Conservation (phyloP, 2,113 vertebrate species). For the Xiphias gladius region DNA sequence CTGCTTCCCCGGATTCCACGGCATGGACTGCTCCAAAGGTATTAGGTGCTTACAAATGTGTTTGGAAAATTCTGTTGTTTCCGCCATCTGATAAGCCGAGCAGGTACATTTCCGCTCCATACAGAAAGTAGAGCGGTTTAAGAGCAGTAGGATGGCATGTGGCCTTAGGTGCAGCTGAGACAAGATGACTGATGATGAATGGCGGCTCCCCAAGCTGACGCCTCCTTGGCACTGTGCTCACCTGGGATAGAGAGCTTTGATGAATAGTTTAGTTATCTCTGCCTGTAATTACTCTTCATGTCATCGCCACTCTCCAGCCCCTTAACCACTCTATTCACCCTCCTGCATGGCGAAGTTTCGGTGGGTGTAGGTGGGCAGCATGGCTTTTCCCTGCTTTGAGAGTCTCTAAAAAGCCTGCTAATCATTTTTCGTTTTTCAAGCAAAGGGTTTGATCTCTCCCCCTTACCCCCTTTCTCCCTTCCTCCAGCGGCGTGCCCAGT, state of each 20-base stretch:
- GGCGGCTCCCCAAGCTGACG: constrained; percentile 76
- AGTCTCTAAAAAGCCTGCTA: constrained; percentile 46
- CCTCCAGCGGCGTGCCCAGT: constrained; percentile 92
- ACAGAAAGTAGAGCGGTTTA: constrained; percentile 43
- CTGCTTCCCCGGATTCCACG: constrained; percentile 98
- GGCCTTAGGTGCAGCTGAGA: constrained; percentile 72
- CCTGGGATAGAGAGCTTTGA: constrained; percentile 83
- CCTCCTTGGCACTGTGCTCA: constrained; percentile 75
- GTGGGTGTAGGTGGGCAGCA: constrained; percentile 19
- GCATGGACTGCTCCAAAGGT: constrained; percentile 99
- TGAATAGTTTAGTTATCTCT: constrained; percentile 86
- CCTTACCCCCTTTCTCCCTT: background rate
- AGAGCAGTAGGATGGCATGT: constrained; percentile 51
- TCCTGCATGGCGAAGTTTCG: constrained; percentile 23
- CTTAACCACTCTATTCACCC: constrained; percentile 76
- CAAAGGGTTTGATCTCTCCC: constrained; percentile 25
- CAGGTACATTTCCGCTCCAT: constrained; percentile 26
- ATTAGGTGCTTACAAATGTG: constrained; percentile 64
- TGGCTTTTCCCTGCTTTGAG: constrained; percentile 28
- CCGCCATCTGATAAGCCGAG: constrained; percentile 54
- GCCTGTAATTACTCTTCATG: constrained; percentile 85
- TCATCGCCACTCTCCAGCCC: constrained; percentile 75
- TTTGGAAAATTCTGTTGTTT: constrained; percentile 8
- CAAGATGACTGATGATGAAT: constrained; percentile 83
- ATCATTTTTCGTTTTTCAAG: constrained; percentile 30